phyloP scores from a whole-genome alignment of 2,113 vertebrate species.

The Bettongia penicillata region DNA sequence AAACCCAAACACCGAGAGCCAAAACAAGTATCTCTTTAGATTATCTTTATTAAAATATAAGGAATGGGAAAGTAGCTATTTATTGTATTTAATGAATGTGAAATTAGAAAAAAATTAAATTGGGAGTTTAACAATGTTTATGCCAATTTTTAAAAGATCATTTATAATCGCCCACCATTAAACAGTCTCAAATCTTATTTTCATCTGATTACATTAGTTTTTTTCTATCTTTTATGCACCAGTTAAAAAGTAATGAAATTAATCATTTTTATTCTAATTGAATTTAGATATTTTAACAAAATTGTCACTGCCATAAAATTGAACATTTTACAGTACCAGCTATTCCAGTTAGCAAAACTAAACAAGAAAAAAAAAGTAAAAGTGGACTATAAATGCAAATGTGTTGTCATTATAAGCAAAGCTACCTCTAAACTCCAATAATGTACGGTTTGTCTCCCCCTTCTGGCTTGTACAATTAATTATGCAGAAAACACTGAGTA shows the following conservation, averaged over 20 bases:
- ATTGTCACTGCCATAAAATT: conserved; percentile 41
- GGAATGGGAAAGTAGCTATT: conserved; percentile 55
- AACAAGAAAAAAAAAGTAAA: conserved; percentile 44
- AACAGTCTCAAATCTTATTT: conserved; percentile 58
- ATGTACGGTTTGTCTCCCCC: conserved; percentile 80
- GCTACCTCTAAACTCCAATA: conserved; percentile 59
- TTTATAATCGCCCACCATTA: conserved; percentile 55
- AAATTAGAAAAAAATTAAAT: conserved; percentile 61
- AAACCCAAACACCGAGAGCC: conserved; percentile 22
- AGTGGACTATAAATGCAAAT: conserved; percentile 21
- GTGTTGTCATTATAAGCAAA: conserved; percentile 38
- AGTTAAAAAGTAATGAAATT: conserved; percentile 66
- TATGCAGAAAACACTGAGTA: conserved; percentile 19
- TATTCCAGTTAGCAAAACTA: conserved; percentile 48
- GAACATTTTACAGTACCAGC: conserved; percentile 63
- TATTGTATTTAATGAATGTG: conserved; percentile 60
- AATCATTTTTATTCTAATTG: conserved; percentile 64
- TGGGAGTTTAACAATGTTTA: conserved; percentile 48
- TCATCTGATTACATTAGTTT: conserved; percentile 60
- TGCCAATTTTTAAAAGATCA: conserved; percentile 68
- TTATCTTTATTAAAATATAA: conserved; percentile 50
- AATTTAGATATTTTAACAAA: conserved; percentile 64
- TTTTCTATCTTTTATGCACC: conserved; percentile 58
- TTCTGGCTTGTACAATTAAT: conserved; percentile 73
- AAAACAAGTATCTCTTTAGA: conserved; percentile 49